phyloP scores from a whole-genome alignment of 2,113 vertebrate genomes.

The Scopus umbretta region DNA sequence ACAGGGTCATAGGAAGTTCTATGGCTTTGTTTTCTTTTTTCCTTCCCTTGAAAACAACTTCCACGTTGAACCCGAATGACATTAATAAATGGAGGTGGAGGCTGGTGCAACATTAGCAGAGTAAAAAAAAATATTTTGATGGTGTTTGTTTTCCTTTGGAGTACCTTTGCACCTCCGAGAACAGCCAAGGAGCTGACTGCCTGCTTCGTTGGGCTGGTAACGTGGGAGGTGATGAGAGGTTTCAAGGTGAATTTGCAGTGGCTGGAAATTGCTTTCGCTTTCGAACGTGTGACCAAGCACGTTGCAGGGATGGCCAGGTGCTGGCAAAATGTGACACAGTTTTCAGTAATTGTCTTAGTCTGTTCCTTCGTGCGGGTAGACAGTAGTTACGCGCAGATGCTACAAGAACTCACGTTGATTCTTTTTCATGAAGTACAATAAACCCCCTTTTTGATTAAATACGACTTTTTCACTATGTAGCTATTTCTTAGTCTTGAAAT shows the following conservation, averaged over 20 bases:
- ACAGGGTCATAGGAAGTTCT: neutral
- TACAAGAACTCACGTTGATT: neutral
- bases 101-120: neutral
- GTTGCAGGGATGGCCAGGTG: neutral
- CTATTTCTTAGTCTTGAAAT: neutral
- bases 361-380: neutral
- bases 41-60: neutral
- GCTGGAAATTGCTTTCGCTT: neutral
- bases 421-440: neutral
- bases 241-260: neutral
- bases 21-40: neutral
- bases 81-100: neutral
- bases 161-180: neutral
- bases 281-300: accelerated
- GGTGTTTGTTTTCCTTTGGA: neutral
- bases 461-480: neutral
- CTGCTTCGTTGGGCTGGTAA: accelerated
- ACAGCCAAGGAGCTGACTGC: neutral
- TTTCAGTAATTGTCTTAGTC: neutral
- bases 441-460: neutral
- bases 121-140: neutral
- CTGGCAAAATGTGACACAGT: accelerated
- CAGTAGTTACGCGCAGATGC: neutral
- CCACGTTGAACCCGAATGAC: neutral
- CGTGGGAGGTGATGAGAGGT: accelerated